Percentiles rank a stretch among this genome's conserved stretches.
phyloP scores from a whole-genome alignment of 2,113 vertebrate species.

The Hemichromis elongatus region DNA sequence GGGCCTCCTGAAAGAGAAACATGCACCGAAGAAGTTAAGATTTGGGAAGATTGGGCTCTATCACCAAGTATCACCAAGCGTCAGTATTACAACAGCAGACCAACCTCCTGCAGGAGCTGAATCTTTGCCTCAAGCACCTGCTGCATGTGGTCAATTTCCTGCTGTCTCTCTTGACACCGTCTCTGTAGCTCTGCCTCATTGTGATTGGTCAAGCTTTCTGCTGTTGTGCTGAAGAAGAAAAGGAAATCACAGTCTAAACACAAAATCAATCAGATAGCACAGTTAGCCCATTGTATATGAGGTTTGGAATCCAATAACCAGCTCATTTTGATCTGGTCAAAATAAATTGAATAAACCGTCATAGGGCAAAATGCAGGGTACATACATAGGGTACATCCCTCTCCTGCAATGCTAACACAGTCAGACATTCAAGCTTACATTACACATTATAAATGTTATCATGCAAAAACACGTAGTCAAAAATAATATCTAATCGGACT shows the following conservation, averaged over 20 bases:
- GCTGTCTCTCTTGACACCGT: constrained; percentile 82
- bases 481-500: background rate
- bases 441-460: background rate
- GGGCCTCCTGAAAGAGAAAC: constrained; percentile 78
- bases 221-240: constrained; percentile 73
- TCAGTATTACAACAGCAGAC: background rate
- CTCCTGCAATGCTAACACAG: background rate
- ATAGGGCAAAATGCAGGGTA: background rate
- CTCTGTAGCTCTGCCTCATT: constrained; percentile 82
- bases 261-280: background rate
- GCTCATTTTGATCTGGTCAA: background rate
- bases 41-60: background rate
- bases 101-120: constrained; percentile 87
- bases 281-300: background rate
- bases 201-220: constrained; percentile 79
- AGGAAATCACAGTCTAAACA: background rate
- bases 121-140: constrained; percentile 88
- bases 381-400: background rate
- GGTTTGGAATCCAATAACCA: background rate
- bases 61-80: background rate
- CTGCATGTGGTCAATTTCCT: constrained; percentile 84
- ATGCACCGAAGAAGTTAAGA: background rate
- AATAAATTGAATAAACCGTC: background rate
- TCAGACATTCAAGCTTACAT: background rate
- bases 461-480: background rate